Evolutionary conservation across 2,888 invertebrate genomes (phyloP), one percentile per base, ranked within the genome.

Genomic region (Ceraclea dissimilis): DNA sequence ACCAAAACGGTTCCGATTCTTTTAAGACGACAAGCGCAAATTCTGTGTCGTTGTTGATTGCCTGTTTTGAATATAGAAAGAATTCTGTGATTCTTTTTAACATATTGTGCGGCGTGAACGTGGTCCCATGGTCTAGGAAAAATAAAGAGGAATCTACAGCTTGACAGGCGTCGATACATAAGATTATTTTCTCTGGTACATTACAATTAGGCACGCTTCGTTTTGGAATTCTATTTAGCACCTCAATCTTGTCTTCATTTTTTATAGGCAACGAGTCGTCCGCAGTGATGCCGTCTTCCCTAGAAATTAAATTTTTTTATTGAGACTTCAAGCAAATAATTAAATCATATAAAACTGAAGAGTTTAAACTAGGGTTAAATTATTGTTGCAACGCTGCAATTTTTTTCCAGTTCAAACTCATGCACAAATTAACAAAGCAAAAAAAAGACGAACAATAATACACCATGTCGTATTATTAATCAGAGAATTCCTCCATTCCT

Each of bases 1-100:
- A 63, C 82, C 81, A 82, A 39, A 68, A 68, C 2, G 76, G 72
- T 57, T 75, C 73, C 34, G 74, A 70, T 49, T 79, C 76, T 65
- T 81, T 79, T 49, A 86, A 65, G 5, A 77, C 67, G 49, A 85
- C 67, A 33, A 87, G 65, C 20, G 84, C 84, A 75, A 79, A 86
- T 68, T 85, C 80, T 50, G 86, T 84, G 59, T 69, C 73, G 43
- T 71, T 73, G 64, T 83, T 81, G 21, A 86, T 80, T 1, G 75
- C 71, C 62, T 75, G 70, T 69, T 87, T 87, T 17, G 80, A 76
- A 64, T 80, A 71, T 8, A 86, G 63, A 65, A 85, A 86, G 63
- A 83, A 78, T 61, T 82, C 80, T 1, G 85, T 65, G 1, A 80
- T 78, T 52, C 81, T 73, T 68, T 83, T 85, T 56, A 85, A 70